Base-by-base conservation (phyloP, 2,113 vertebrate species). In the Haemorhous mexicanus region DNA sequence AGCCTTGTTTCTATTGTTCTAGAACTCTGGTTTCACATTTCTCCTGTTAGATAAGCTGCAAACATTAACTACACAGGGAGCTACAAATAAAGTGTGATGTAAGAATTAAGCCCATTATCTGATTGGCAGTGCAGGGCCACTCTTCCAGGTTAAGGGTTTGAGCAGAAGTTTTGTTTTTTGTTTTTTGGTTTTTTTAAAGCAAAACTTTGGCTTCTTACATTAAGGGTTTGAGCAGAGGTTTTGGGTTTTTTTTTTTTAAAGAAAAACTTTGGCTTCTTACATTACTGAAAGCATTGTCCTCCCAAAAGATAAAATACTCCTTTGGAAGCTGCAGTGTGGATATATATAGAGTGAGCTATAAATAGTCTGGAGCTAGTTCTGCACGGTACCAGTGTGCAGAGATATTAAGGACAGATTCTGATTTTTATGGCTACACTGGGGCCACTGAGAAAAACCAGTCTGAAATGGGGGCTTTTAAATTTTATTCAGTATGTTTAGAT, bases 101-200 rank as follows among this genome's bases (percentile, higher is more conserved):
- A 94, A 98, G 97, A 96, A 93, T 58, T 97, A 97, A 84, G 94
- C 92, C 72, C 52, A 90, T 97, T 96, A 98, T 97, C 97, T 96
- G 96, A 96, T 97, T 94, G 96, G 97, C 95, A 92, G 56, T 33
- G 7, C 41, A 73, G 26, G n/a, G 83, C 43, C 68, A 23, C 77
- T 95, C 72, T 94, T 93, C 89, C 92, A 88, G 87, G 94, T 91
- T 94, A 96, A 95, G 94, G 75, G 69, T 67, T 80, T 82, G 58
- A 69, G 74, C 73, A 89, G 77, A 91, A 28, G 63, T 68, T 56
- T 56, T 32, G 62, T 32, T 46, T 46, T 16, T 56, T 43, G 39
- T 39, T 39, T 39, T 49, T 35, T 35, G 4, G 20, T 49, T 21
- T 21, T 84, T 53, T 66, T 52, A 12, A 30, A 64, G 70, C 56